Evolutionary conservation across 2,797 vertebrate genomes (phyloP).

Genomic region (Falco concolor): DNA sequence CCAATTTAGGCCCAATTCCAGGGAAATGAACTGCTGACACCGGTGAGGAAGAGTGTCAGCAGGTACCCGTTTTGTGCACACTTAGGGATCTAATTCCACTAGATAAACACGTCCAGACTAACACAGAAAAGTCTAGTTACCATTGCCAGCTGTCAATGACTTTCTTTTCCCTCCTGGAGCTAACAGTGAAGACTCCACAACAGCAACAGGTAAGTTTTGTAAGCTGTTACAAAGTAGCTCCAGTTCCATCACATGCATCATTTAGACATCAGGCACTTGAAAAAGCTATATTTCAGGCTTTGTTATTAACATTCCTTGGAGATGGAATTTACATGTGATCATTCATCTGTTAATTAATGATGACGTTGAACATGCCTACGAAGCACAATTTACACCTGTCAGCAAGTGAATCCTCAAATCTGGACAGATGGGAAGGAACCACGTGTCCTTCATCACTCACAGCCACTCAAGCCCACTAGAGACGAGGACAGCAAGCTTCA

Average conservation of each 20-base stretch:
- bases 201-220: background rate
- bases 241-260: fast-evolving
- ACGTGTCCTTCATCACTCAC: background rate
- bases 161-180: background rate
- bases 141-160: background rate
- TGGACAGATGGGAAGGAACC: background rate
- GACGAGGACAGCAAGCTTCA: fast-evolving
- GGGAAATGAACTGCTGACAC: background rate
- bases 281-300: background rate
- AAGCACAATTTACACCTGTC: background rate
- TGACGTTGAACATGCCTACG: fast-evolving
- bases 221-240: background rate
- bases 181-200: background rate
- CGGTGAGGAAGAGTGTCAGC: fast-evolving
- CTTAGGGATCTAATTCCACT: background rate
- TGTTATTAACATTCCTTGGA: background rate
- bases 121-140: background rate
- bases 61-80: background rate
- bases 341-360: background rate
- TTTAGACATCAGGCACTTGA: background rate
- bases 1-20: background rate
- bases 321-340: fast-evolving
- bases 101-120: background rate
- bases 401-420: background rate
- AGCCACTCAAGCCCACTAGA: no score